phyloP scores from a whole-genome alignment of 2,797 vertebrate species.

The Centropyge bicolor region DNA sequence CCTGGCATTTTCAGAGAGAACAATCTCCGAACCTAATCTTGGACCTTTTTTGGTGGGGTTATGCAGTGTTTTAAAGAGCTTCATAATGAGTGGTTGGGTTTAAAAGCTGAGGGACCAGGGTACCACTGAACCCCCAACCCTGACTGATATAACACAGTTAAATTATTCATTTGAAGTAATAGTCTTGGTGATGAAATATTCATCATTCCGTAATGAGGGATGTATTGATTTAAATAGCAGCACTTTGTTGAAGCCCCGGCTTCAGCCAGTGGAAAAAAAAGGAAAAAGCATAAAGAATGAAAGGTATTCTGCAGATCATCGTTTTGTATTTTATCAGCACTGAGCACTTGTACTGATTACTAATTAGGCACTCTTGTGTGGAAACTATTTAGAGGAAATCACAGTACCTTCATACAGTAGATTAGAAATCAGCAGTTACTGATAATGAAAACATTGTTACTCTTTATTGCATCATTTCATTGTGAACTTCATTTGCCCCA shows the following conservation, averaged over 20 bases:
- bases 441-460: conserved; percentile 72
- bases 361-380: conserved; percentile 67
- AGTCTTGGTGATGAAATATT: conserved; percentile 85
- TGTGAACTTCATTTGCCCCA: conserved; percentile 58
- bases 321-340: conserved; percentile 71
- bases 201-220: conserved; percentile 83
- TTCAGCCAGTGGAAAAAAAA: conserved; percentile 28
- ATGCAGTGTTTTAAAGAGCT: conserved; percentile 66
- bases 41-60: conserved; percentile 67
- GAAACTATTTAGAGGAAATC: conserved; percentile 60
- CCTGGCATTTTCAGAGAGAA: conserved; percentile 74
- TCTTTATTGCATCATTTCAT: conserved; percentile 77
- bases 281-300: conserved; percentile 53
- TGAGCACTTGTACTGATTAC: conserved; percentile 72
- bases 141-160: conserved; percentile 82
- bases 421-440: conserved; percentile 66
- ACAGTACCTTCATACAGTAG: conserved; percentile 52
- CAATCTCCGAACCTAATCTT: conserved; percentile 61
- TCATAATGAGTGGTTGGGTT: conserved; percentile 77
- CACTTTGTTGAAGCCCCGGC: conserved; percentile 71
- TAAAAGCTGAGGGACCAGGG: conserved; percentile 76
- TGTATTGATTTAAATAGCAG: conserved; percentile 86
- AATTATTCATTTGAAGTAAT: conserved; percentile 87
- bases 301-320: conserved; percentile 67
- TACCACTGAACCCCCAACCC: conserved; percentile 75